Evolutionary conservation across 2,888 invertebrate species (phyloP).

Genomic region (Cataglyphis albicans): DNA sequence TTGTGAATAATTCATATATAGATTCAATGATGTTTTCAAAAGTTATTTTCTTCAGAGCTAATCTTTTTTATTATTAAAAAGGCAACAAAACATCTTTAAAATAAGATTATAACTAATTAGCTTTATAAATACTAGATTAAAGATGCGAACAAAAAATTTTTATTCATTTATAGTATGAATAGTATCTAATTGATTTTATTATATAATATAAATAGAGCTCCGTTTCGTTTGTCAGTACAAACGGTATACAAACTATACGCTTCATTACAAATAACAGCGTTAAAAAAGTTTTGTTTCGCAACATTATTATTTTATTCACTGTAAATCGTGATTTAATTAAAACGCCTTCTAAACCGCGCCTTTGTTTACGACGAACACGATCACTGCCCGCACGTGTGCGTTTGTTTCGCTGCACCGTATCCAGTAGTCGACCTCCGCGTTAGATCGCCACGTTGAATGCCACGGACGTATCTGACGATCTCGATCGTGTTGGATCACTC

Average conservation of each 20-base stretch:
- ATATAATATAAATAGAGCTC: background rate
- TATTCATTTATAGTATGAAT: background rate
- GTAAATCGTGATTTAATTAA: conserved; percentile 55
- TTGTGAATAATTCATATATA: background rate
- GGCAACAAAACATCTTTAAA: background rate
- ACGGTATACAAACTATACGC: background rate
- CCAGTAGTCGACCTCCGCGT: conserved; percentile 63
- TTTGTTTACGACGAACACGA: conserved; percentile 68
- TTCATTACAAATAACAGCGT: conserved; percentile 38
- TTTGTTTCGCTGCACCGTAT: conserved; percentile 61
- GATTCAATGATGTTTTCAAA: background rate
- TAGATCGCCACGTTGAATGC: conserved; percentile 64
- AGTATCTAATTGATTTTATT: background rate
- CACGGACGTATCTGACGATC: conserved; percentile 70
- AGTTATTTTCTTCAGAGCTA: background rate
- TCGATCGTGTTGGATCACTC: conserved; percentile 70
- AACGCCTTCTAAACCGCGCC: conserved; percentile 65
- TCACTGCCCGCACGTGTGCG: conserved; percentile 55
- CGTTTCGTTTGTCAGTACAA: background rate
- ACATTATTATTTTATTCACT: conserved; percentile 42
- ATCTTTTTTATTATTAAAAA: background rate
- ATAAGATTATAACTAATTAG: background rate
- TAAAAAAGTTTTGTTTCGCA: conserved; percentile 34
- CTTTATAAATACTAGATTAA: background rate
- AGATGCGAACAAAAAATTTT: background rate